phyloP scores from a whole-genome alignment of 1,140 invertebrate genomes.

The Hirudo medicinalis region DNA sequence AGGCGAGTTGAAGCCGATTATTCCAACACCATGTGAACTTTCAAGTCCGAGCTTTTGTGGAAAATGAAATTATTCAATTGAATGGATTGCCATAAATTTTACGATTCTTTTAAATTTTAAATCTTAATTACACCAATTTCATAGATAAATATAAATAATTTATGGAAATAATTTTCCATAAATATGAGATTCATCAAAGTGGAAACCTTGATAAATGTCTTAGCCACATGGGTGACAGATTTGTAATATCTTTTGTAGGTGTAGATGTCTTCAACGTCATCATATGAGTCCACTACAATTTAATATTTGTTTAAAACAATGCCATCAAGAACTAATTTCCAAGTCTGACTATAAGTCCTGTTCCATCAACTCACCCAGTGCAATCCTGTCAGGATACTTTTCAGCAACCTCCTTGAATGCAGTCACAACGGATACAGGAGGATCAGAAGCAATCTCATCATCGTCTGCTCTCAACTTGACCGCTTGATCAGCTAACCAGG shows the following conservation, averaged over 20 bases:
- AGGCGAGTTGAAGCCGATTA: slow-evolving; percentile 77
- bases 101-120: neutral
- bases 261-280: too few relatives aligned
- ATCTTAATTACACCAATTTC: neutral
- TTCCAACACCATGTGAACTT: slow-evolving; percentile 64
- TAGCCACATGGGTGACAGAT: slow-evolving; percentile 62
- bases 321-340: too few relatives aligned
- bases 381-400: neutral
- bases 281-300: too few relatives aligned
- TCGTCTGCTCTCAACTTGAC: slow-evolving; percentile 53
- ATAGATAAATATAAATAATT: too few relatives aligned
- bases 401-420: neutral
- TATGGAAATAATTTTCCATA: neutral
- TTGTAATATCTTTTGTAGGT: too few relatives aligned
- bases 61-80: neutral
- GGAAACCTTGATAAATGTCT: slow-evolving; percentile 59
- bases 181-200: neutral
- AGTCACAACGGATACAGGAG: slow-evolving; percentile 2
- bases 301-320: too few relatives aligned
- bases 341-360: too few relatives aligned
- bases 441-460: neutral
- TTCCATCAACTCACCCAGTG: neutral
- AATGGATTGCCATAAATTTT: neutral
- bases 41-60: slow-evolving; percentile 60
- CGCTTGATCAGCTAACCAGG: slow-evolving; percentile 46